phyloP scores from a whole-genome alignment of 2,113 vertebrate genomes.

The Bufo gargarizans region DNA sequence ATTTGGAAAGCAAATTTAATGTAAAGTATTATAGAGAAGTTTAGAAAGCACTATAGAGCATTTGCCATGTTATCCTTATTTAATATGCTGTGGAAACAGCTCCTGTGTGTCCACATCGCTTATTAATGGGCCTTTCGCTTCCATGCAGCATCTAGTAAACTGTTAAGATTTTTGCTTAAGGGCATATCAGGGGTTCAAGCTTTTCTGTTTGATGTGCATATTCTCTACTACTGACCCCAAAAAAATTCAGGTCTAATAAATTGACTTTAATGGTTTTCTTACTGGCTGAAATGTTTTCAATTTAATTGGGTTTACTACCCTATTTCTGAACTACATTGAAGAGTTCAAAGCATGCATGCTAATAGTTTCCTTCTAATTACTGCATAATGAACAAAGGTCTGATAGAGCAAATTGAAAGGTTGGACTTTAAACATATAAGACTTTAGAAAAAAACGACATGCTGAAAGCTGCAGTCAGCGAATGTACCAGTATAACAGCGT shows the following conservation, averaged over 20 bases:
- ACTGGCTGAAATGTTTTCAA: slow-evolving; percentile 75
- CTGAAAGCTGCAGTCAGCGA: slow-evolving; percentile 24
- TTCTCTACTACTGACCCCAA: slow-evolving; percentile 70
- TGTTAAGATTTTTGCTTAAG: slow-evolving; percentile 68
- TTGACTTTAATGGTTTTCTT: slow-evolving; percentile 75
- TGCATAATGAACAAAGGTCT: slow-evolving; percentile 74
- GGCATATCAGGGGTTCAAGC: slow-evolving; percentile 67
- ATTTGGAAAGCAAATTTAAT: neutral
- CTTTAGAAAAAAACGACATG: slow-evolving; percentile 67
- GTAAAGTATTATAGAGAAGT: neutral
- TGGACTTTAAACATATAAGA: slow-evolving; percentile 67
- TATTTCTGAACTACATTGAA: slow-evolving; percentile 73
- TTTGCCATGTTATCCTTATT: slow-evolving; percentile 61
- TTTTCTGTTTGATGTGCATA: slow-evolving; percentile 73
- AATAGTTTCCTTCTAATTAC: slow-evolving; percentile 78
- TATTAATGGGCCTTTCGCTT: slow-evolving; percentile 66
- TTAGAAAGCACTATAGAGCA: neutral
- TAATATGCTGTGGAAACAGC: slow-evolving; percentile 60
- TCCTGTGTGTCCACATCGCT: slow-evolving; percentile 61
- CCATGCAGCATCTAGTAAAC: slow-evolving; percentile 66
- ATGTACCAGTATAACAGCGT: neutral
- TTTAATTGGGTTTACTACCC: slow-evolving; percentile 77
- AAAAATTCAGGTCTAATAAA: slow-evolving; percentile 78
- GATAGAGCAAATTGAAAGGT: slow-evolving; percentile 73
- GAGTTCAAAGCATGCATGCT: slow-evolving; percentile 76